Percentiles rank a stretch among this genome's conserved stretches.
Evolutionary conservation across 2,888 invertebrate species (phyloP).

Genomic region (Laspeyria flexula): DNA sequence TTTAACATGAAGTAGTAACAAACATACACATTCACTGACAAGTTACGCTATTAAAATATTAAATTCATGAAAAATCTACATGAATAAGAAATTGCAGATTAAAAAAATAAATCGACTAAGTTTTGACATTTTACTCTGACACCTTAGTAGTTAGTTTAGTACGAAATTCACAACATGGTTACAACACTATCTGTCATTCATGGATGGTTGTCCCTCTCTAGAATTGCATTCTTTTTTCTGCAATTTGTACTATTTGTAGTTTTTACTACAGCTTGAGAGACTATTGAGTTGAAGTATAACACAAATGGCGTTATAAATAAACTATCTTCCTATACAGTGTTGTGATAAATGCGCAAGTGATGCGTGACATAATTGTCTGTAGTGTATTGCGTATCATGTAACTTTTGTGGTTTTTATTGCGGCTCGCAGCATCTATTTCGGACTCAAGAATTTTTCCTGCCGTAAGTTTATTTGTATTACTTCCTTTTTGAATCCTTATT

Average conservation of each 20-base stretch:
- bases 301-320: constrained; percentile 32
- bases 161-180: no score
- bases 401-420: constrained; percentile 78
- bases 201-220: constrained; percentile 54
- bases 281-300: constrained; percentile 46
- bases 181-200: constrained; percentile 45
- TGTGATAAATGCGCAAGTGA: constrained; percentile 42
- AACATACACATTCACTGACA: no score
- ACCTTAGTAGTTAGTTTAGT: no score
- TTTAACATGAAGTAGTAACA: no score
- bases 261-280: constrained; percentile 16
- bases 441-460: constrained; percentile 56
- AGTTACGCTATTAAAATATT: no score
- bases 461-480: constrained; percentile 53
- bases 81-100: no score
- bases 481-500: constrained; percentile 9
- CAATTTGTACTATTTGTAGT: constrained; percentile 30
- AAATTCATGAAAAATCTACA: no score
- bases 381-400: constrained; percentile 76
- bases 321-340: constrained; percentile 37
- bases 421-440: constrained; percentile 72
- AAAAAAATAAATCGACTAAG: no score
- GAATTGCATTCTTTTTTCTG: constrained; percentile 52
- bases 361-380: constrained; percentile 61
- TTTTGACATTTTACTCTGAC: no score